Evolutionary conservation across 2,113 vertebrate genomes (phyloP).

Genomic region (Eurystomus gularis): DNA sequence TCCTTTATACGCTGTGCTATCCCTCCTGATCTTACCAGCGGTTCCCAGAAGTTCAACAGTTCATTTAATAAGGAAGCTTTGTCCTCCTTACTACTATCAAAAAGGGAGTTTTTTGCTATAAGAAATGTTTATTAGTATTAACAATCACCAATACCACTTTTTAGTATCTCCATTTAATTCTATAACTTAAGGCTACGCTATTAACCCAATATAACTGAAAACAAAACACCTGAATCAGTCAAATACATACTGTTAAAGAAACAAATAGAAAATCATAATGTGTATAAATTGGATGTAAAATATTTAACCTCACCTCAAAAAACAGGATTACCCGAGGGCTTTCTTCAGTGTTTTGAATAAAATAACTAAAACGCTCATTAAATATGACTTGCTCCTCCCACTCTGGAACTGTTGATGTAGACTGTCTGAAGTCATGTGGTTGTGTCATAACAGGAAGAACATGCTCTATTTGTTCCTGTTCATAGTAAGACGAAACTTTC

Average conservation of each 20-base stretch:
- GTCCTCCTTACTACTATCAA: not conserved
- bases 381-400: slow-evolving; percentile 98
- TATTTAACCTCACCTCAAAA: slow-evolving; percentile 86
- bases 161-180: not conserved
- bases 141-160: not conserved
- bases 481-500: slow-evolving; percentile 84
- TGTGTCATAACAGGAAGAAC: slow-evolving; percentile 91
- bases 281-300: not conserved
- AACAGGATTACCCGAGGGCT: slow-evolving; percentile 85
- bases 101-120: fast-evolving
- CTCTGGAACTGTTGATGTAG: slow-evolving; percentile 87
- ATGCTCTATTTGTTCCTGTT: slow-evolving; percentile 83
- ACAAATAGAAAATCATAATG: not conserved
- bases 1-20: not conserved
- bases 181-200: not conserved
- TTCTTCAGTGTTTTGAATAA: slow-evolving; percentile 80
- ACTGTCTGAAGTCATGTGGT: slow-evolving; percentile 89
- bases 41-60: not conserved
- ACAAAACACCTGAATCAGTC: not conserved
- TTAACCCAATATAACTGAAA: not conserved
- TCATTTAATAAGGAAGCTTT: not conserved
- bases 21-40: not conserved
- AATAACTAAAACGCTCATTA: slow-evolving; percentile 89
- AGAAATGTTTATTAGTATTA: not conserved
- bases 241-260: not conserved